Percentiles rank a stretch among this genome's conserved stretches.
Evolutionary conservation across 2,113 vertebrate genomes (phyloP).

Genomic region (Mus musculus): GRCm39 chr11:67205001-67205500

Average conservation of each 20-base stretch:
- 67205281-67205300: neutral
- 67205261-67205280: neutral
- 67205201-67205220: neutral
- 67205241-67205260: too few species aligned
- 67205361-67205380: neutral
- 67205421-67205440: neutral
- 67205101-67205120: neutral
- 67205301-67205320: neutral
- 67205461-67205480: neutral
- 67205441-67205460: neutral
- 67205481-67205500: neutral
- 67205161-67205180: accelerated
- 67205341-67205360: neutral
- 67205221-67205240: neutral
- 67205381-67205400: neutral
- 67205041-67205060: neutral
- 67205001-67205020: neutral
- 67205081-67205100: neutral
- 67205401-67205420: neutral
- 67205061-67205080: neutral
- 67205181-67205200: neutral
- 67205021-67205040: neutral
- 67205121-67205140: neutral
- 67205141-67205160: accelerated
- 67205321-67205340: too few species aligned